Percentiles rank a stretch among this genome's conserved stretches.
phyloP scores from a whole-genome alignment of 2,113 vertebrate species.

The Coptodon rendalli region DNA sequence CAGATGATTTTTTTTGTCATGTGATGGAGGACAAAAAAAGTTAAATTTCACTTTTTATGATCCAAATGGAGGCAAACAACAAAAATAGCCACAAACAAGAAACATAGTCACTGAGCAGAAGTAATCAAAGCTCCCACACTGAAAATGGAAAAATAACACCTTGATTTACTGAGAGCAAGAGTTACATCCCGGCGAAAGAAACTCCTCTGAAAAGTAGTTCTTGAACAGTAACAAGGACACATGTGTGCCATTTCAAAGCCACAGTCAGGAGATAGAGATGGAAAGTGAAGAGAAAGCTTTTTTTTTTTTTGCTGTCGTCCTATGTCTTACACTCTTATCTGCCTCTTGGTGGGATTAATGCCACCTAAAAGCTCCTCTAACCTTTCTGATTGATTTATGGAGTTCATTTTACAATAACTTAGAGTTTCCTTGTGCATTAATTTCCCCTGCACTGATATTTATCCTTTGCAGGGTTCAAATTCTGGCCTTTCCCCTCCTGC shows the following conservation, averaged over 20 bases:
- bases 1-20: not conserved
- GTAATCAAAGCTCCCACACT: constrained; percentile 17
- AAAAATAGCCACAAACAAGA: not conserved
- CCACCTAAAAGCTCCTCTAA: constrained; percentile 50
- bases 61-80: not conserved
- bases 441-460: constrained; percentile 61
- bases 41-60: not conserved
- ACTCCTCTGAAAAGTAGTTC: constrained; percentile 3
- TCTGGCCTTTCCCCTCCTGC: constrained; percentile 26
- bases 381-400: constrained; percentile 72
- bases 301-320: not conserved
- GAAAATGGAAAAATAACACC: constrained; percentile 41
- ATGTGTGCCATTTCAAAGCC: constrained; percentile 48
- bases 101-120: not conserved
- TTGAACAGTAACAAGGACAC: constrained; percentile 24
- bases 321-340: constrained; percentile 15
- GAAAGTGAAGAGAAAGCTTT: not conserved
- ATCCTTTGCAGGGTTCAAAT: constrained; percentile 50
- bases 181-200: constrained; percentile 12
- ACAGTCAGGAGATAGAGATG: not conserved
- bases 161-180: constrained; percentile 24
- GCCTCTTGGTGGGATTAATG: constrained; percentile 65
- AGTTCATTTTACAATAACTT: constrained; percentile 63
- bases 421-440: constrained; percentile 52
- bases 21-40: not conserved